Percentiles rank a stretch among this genome's conserved stretches.
These are phyloP conservation scores for Chiroxiphia lanceolata DNA, from an alignment of 2,797 vertebrate species.

Conservation along the genomic window DNA sequence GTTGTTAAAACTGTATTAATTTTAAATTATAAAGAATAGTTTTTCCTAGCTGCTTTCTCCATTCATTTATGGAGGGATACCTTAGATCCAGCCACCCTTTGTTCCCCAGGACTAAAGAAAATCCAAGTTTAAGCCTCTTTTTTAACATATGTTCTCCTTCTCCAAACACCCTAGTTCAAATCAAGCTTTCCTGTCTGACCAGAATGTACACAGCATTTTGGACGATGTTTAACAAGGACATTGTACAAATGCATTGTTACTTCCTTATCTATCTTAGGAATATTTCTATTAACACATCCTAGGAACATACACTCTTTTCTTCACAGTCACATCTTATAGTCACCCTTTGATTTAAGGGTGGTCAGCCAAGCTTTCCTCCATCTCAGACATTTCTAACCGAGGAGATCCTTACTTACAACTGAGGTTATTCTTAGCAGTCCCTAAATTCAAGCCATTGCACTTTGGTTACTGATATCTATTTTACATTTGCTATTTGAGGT, in stretches of 20 bases:
- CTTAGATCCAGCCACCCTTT: neutral
- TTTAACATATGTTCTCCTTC: neutral
- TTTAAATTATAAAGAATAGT: neutral
- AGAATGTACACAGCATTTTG: neutral
- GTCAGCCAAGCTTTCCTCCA: neutral
- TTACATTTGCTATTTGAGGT: neutral
- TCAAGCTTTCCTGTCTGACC: neutral
- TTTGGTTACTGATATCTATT: neutral
- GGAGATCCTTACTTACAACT: neutral
- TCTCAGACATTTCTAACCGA: neutral
- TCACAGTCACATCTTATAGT: neutral
- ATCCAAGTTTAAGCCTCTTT: slow-evolving; percentile 8
- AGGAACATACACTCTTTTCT: neutral
- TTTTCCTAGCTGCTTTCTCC: neutral
- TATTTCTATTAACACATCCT: neutral
- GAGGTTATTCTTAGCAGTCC: neutral
- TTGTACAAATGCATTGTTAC: neutral
- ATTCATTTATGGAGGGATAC: neutral
- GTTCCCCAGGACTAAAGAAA: neutral
- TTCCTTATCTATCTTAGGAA: neutral
- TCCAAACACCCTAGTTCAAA: neutral
- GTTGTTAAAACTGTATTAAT: neutral
- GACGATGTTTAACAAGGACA: neutral
- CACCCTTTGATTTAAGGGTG: neutral
- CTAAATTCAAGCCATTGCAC: neutral